A percentile compares a stretch with the other conserved stretches of the same genome.
These are phyloP conservation scores for Platyrinchus mystaceus DNA, from an alignment of 2,797 vertebrate genomes.

Conservation along the genomic window DNA sequence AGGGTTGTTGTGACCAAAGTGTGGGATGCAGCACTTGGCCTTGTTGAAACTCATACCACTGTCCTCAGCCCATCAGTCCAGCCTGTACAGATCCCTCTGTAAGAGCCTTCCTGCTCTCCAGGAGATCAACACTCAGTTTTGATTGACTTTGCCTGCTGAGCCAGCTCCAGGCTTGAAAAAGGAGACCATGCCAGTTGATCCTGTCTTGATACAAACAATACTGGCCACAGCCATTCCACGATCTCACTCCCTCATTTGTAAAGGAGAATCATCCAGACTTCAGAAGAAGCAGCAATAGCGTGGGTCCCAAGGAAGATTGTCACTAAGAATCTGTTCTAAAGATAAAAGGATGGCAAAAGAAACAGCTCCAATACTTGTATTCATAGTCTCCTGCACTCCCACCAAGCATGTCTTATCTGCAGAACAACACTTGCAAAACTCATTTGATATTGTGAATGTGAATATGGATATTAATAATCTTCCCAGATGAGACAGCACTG, in stretches of 20 bases:
- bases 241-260: neutral
- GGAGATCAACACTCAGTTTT: accelerated
- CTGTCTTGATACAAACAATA: neutral
- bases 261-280: neutral
- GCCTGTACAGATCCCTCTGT: neutral
- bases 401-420: neutral
- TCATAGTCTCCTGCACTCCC: neutral
- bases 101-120: neutral
- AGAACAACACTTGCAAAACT: neutral
- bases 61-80: too few relatives aligned
- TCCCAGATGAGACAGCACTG: neutral
- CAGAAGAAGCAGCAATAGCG: neutral
- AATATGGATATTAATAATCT: neutral
- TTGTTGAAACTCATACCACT: neutral
- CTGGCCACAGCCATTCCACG: neutral
- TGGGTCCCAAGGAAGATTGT: neutral
- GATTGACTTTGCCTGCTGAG: neutral
- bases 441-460: neutral
- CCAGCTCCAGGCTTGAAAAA: neutral
- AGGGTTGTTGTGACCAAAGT: neutral
- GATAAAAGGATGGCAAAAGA: neutral
- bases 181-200: neutral
- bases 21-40: neutral
- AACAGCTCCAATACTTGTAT: neutral
- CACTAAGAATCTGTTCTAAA: neutral